phyloP scores from a whole-genome alignment of 1,140 invertebrate species.

The Theocolax elegans region DNA sequence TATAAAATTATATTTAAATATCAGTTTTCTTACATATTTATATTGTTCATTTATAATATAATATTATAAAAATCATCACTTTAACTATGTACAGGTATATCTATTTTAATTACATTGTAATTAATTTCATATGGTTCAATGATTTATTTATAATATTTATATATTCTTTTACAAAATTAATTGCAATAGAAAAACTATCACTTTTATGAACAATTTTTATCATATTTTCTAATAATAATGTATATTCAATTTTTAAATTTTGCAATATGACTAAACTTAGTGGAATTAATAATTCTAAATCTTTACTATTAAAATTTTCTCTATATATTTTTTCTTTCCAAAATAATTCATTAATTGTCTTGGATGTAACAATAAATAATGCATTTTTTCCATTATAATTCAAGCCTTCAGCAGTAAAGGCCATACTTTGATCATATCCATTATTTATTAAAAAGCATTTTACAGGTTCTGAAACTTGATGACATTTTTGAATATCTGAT shows the following conservation, averaged over 20 bases:
- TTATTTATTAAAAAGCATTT: conserved; percentile 68
- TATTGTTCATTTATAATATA: no score
- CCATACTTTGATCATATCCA: conserved; percentile 66
- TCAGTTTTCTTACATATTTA: no score
- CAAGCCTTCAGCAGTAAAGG: conserved; percentile 68
- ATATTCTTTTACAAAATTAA: conserved; percentile 55
- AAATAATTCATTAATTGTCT: conserved; percentile 40
- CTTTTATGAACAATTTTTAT: conserved; percentile 42
- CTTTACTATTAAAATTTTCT: conserved; percentile 50
- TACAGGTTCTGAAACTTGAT: conserved; percentile 55
- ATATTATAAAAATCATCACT: no score
- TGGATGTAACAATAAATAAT: conserved; percentile 58
- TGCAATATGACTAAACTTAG: conserved; percentile 51
- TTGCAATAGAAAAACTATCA: conserved; percentile 54
- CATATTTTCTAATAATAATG: conserved; percentile 48
- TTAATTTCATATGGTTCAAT: conserved; percentile 12
- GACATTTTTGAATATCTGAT: conserved; percentile 61
- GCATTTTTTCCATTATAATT: conserved; percentile 68
- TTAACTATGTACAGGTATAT: background rate
- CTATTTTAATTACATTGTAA: conserved; percentile 13
- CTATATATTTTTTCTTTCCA: conserved; percentile 59
- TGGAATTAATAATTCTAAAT: conserved; percentile 43
- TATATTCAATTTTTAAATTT: conserved; percentile 49
- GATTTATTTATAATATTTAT: conserved; percentile 43
- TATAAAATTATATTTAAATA: conserved; percentile 8